phyloP scores from a whole-genome alignment of 2,888 invertebrate species.

The Stegana nigrithorax region DNA sequence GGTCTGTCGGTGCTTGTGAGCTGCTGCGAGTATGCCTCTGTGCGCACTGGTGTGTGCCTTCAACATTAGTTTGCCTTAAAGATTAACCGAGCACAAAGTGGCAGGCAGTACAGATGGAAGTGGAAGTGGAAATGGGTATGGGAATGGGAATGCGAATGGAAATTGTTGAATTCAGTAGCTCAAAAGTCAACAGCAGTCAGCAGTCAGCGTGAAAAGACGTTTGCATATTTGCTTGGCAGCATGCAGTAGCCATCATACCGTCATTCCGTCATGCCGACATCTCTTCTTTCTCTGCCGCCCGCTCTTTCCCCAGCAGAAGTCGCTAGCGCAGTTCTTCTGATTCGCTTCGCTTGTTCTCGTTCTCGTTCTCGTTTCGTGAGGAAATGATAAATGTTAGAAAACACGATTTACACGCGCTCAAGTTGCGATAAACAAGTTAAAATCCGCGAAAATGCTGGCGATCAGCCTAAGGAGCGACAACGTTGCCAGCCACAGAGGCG shows the following conservation, averaged over 20 bases:
- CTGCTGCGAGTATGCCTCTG: no score
- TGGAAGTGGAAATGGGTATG: no score
- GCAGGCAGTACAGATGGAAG: no score
- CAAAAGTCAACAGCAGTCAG: conserved; percentile 5
- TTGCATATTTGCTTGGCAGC: conserved; percentile 1
- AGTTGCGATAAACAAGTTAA: not conserved
- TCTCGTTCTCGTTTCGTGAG: no score
- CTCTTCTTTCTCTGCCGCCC: not conserved
- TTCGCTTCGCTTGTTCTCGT: no score
- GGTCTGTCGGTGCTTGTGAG: no score
- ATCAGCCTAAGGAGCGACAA: not conserved
- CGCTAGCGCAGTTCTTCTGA: no score
- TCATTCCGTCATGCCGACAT: not conserved
- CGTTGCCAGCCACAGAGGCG: not conserved
- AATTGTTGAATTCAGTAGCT: conserved; percentile 10
- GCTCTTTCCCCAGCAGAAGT: no score
- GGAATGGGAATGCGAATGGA: not conserved
- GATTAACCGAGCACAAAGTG: conserved; percentile 2
- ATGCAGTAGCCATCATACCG: not conserved
- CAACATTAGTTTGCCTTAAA: not conserved
- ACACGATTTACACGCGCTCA: no score
- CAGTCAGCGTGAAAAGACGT: conserved; percentile 11
- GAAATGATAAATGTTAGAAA: not conserved
- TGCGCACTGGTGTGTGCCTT: not conserved
- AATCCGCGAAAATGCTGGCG: no score